A percentile compares a stretch with the other conserved stretches of the same genome.
Conservation (phyloP, 64 coral and sea anemone species). For the Pocillopora verrucosa region DNA sequence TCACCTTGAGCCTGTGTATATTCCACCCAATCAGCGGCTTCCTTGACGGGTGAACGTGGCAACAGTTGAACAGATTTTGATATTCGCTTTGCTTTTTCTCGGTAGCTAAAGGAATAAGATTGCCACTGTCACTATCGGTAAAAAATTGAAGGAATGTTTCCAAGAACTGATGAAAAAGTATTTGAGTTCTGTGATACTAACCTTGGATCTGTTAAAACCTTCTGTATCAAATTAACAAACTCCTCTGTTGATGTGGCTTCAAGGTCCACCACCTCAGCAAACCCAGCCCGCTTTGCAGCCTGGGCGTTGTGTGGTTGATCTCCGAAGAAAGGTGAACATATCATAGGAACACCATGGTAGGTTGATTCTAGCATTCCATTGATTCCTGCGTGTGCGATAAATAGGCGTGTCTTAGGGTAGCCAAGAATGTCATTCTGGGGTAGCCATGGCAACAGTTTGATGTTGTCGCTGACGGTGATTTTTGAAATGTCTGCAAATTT, state of each 20-base stretch:
- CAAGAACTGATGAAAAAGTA: no score
- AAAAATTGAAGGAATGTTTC: no score
- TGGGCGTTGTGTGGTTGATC: constrained; percentile 33
- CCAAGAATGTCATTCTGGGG: constrained; percentile 67
- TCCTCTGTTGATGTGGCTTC: not conserved
- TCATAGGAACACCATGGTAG: constrained; percentile 60
- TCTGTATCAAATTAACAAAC: constrained; percentile 20
- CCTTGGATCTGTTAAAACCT: constrained; percentile 14
- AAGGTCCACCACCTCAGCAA: constrained; percentile 30
- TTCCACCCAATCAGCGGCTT: constrained; percentile 61
- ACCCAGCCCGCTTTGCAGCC: constrained; percentile 1
- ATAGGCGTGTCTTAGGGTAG: constrained; percentile 41
- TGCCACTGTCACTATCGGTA: not conserved
- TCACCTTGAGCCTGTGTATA: constrained; percentile 39
- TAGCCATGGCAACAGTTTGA: constrained; percentile 43
- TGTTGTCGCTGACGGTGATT: constrained; percentile 12
- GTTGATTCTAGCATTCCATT: constrained; percentile 39
- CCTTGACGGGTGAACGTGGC: constrained; percentile 37
- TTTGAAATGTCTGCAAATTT: not conserved
- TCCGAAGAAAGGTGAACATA: constrained; percentile 54
- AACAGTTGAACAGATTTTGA: constrained; percentile 23
- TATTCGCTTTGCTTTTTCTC: not conserved
- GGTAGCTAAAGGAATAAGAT: constrained; percentile 29
- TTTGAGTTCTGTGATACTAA: not conserved
- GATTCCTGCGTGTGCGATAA: constrained; percentile 51